Base-by-base conservation (phyloP, 2,888 invertebrate genomes). In the Drosophila vallismaia region DNA sequence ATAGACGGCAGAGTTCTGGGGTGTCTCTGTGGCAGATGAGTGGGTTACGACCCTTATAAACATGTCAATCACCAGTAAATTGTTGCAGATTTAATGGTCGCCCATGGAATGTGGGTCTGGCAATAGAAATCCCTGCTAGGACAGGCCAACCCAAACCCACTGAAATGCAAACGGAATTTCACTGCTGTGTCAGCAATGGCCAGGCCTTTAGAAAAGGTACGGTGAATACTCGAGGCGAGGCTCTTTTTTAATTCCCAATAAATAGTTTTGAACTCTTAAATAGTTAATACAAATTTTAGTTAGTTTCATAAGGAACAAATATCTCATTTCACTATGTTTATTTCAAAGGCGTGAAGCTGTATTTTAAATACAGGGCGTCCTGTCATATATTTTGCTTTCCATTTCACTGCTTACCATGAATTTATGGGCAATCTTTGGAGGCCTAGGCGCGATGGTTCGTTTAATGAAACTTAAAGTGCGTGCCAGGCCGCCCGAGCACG, bases 11-110 rank as follows among this genome's bases (percentile, higher is more conserved):
- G 19, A 19, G 19, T 19, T 19, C 19, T 19, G 19, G 19, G 19
- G 19, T 19, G 19, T 19, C 19, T 40, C 29, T 28, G 33, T 26
- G 56, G 38, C 7, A 14, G n/a, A 33, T 44, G 56, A 57, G 36
- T 54, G 57, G 54, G 57, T 58, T 56, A 55, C 53, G 86, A 86
- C 88, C 88, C 86, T 83, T 87, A 87, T 86, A 86, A 86, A 86
- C 88, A 86, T 87, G 85, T 86, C 85, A 86, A 86, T 86, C 88
- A 83, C 79, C 71, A 86, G 88, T 83, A 86, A 86, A 86, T 87
- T 87, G 85, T 86, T 62, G 86, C 80, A 74, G 86, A 86, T 83
- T 81, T 79, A 84, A 78, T 85, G 79, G 76, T 69, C 59, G 69
- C 62, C 46, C 62, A 26, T 38, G 68, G 72, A 76, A 73, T 77